Conservation (phyloP, 2,797 vertebrate species). For the Hapalemur alaotrensis region DNA sequence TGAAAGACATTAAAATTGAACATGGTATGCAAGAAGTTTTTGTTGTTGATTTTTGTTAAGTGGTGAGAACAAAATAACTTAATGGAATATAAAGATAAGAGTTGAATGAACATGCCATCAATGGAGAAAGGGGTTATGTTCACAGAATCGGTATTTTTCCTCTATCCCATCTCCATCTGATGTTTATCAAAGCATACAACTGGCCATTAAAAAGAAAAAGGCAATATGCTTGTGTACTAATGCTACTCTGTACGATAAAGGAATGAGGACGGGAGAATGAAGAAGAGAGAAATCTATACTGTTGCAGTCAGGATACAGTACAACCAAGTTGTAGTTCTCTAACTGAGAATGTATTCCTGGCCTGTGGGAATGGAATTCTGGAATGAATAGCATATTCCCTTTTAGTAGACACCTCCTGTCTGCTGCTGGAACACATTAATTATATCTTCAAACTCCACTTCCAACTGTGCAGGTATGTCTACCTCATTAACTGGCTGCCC, state of each 20-base stretch:
- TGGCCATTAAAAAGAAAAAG: neutral
- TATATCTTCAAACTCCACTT: neutral
- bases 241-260: neutral
- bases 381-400: neutral
- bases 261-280: neutral
- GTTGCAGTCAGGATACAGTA: neutral
- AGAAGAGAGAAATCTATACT: neutral
- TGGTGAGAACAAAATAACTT: neutral
- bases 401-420: neutral
- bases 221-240: neutral
- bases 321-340: neutral
- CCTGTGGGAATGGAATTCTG: neutral
- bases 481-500: neutral
- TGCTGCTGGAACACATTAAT: neutral
- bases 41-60: constrained; percentile 18
- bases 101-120: neutral
- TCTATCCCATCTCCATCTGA: neutral
- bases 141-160: neutral
- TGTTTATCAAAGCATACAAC: neutral
- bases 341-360: neutral
- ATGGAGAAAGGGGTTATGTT: neutral
- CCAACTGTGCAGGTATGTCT: neutral
- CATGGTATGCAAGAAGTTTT: neutral
- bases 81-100: neutral
- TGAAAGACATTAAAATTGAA: constrained; percentile 26